These are phyloP conservation scores for Callipepla californica DNA, from an alignment of 2,113 vertebrate genomes.

Conservation along the genomic window DNA sequence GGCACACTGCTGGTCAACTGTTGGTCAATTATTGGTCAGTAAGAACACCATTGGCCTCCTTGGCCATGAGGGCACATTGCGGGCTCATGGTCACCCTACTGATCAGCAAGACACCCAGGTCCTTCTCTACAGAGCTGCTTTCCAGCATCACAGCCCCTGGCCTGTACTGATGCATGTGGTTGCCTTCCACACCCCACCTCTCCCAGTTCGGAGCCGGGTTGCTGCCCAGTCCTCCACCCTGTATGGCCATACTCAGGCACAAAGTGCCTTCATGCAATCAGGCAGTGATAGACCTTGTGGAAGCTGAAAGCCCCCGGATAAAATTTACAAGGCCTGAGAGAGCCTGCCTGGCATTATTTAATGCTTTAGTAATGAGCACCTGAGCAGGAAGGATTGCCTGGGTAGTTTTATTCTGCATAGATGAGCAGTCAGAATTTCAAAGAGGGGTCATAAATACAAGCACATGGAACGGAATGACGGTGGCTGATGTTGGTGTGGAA, in stretches of 20 bases:
- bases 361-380: constrained; percentile 4
- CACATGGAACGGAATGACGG: background rate
- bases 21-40: too few relatives aligned
- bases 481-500: background rate
- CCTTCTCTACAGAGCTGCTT: too few relatives aligned
- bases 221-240: background rate
- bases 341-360: constrained; percentile 24
- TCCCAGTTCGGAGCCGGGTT: background rate
- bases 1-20: too few relatives aligned
- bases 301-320: background rate
- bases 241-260: background rate
- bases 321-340: constrained; percentile 35
- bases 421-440: constrained; percentile 48
- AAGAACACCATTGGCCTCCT: too few relatives aligned
- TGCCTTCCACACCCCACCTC: too few relatives aligned
- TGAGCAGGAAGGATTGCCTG: constrained; percentile 27
- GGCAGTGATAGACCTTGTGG: constrained; percentile 17
- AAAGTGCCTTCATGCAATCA: constrained; percentile 8
- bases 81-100: too few relatives aligned
- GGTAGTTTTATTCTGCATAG: constrained; percentile 54
- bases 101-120: too few relatives aligned
- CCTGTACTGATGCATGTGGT: too few relatives aligned
- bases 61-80: too few relatives aligned
- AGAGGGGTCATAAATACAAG: constrained; percentile 50
- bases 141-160: too few relatives aligned